A percentile compares a stretch with the other conserved stretches of the same genome.
phyloP scores from a whole-genome alignment of 53 echinoderm and acorn worm species.

The Holothuria scabra region DNA sequence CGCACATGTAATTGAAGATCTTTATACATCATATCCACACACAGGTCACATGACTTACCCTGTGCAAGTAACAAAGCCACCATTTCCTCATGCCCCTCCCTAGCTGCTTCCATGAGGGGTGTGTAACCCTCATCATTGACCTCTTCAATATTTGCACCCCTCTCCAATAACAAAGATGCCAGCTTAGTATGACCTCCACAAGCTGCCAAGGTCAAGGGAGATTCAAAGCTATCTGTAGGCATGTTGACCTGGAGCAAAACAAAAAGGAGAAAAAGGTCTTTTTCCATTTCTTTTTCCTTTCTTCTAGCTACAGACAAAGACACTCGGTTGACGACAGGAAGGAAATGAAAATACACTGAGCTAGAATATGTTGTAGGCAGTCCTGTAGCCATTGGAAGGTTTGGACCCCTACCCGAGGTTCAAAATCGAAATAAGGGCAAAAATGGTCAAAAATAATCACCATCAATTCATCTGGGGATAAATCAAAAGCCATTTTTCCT shows the following conservation, averaged over 20 bases:
- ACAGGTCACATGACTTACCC: constrained; percentile 55
- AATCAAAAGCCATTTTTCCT: no score
- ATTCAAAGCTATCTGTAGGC: constrained; percentile 99
- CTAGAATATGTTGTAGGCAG: no score
- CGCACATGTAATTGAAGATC: no score
- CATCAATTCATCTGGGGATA: no score
- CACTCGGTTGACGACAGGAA: no score
- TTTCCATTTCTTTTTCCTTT: not conserved
- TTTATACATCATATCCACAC: no score
- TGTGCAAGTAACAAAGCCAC: constrained; percentile 91
- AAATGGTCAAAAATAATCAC: no score
- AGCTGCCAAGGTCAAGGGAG: constrained; percentile 93
- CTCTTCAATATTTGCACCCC: constrained; percentile 99
- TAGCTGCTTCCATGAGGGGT: constrained; percentile 98
- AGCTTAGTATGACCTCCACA: constrained; percentile 98
- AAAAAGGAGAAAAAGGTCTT: not conserved
- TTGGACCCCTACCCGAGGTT: no score
- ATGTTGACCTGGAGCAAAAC: constrained; percentile 86
- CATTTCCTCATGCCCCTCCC: constrained; percentile 99
- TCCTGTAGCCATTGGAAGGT: no score
- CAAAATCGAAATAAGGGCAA: no score
- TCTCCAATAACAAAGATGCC: constrained; percentile 88
- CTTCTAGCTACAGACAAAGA: not conserved
- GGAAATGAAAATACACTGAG: not conserved
- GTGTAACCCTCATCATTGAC: constrained; percentile 99